These are phyloP conservation scores for Hemaris fuciformis DNA, from an alignment of 2,888 invertebrate genomes.

Conservation along the genomic window DNA sequence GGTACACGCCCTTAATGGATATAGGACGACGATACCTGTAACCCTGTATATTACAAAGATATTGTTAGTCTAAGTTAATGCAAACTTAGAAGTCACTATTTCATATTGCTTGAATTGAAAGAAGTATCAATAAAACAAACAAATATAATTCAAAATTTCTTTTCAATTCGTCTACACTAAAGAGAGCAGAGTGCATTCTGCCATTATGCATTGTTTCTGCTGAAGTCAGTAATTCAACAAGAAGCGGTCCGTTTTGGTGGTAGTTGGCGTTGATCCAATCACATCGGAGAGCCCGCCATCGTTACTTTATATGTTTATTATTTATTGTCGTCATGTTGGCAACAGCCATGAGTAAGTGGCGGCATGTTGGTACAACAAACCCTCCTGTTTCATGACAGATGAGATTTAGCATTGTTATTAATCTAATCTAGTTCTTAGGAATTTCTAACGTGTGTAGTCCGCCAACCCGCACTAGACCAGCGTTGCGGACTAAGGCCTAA, in stretches of 20 bases:
- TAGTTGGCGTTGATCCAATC: background rate
- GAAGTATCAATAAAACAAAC: too few relatives aligned
- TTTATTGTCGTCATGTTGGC: background rate
- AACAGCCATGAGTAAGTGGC: background rate
- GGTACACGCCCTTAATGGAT: too few relatives aligned
- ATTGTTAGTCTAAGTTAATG: too few relatives aligned
- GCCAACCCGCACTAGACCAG: too few relatives aligned
- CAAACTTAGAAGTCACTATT: too few relatives aligned
- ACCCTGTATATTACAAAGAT: too few relatives aligned
- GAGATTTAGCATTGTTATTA: too few relatives aligned
- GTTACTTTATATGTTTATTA: slow-evolving; percentile 6
- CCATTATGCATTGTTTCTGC: background rate
- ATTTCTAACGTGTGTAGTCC: too few relatives aligned
- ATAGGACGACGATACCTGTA: too few relatives aligned
- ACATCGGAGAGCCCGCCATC: background rate
- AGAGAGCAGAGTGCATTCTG: background rate
- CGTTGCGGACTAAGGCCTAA: too few relatives aligned
- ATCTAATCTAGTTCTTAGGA: too few relatives aligned
- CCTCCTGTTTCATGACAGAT: too few relatives aligned
- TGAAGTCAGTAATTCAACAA: background rate
- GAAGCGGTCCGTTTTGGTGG: background rate
- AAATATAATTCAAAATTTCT: background rate
- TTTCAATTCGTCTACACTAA: background rate
- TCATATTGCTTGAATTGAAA: background rate
- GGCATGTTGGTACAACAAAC: background rate